These are phyloP conservation scores for Vombatus ursinus DNA, from an alignment of 2,113 vertebrate genomes.

Conservation along the genomic window DNA sequence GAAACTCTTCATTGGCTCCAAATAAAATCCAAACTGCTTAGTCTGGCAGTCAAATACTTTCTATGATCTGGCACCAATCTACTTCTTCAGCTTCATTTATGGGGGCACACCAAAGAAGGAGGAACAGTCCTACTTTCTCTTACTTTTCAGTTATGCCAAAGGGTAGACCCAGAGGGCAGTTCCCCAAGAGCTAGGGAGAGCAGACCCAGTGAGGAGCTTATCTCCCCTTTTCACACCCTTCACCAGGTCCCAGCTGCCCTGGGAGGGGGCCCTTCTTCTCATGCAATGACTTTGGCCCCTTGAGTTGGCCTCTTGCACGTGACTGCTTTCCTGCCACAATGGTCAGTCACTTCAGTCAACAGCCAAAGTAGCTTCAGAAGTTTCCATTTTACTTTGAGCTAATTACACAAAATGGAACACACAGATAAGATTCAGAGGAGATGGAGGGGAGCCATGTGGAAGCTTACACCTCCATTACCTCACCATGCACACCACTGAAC, in stretches of 20 bases:
- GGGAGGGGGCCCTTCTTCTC: too few relatives aligned
- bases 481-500: not conserved
- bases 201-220: not conserved
- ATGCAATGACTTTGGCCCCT: not conserved
- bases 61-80: not conserved
- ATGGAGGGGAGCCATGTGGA: not conserved
- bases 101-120: not conserved
- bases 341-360: not conserved
- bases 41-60: not conserved
- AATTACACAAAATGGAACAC: conserved; percentile 34
- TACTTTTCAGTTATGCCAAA: not conserved
- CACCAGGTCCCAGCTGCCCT: not conserved
- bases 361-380: not conserved
- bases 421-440: conserved; percentile 41
- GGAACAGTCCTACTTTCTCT: not conserved
- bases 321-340: conserved; percentile 26
- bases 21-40: not conserved
- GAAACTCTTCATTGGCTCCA: not conserved
- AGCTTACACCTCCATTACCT: too few relatives aligned
- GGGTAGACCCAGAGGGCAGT: not conserved
- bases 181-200: not conserved
- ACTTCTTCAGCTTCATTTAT: not conserved
- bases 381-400: not conserved
- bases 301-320: not conserved
- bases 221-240: not conserved